Conservation (phyloP, 1,140 invertebrate genomes). For the Archivesica marissinica region DNA sequence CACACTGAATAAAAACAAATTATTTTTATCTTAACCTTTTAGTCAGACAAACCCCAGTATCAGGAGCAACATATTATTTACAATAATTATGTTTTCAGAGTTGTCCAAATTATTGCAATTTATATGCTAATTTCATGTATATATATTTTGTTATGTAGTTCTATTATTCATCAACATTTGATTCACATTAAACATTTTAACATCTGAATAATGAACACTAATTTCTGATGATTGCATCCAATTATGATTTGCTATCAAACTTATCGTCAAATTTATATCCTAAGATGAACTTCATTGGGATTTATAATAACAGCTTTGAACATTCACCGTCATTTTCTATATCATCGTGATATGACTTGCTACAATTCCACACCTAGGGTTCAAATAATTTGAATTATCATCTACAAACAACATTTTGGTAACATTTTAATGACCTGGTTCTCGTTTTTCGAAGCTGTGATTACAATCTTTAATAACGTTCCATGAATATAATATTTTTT, state of each 20-base stretch:
- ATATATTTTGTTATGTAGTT: not conserved
- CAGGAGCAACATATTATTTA: no score
- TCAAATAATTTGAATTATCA: not conserved
- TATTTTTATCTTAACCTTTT: no score
- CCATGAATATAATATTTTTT: no score
- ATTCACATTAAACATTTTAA: not conserved
- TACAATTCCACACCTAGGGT: no score
- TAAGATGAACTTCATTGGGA: not conserved
- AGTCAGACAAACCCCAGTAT: no score
- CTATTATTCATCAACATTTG: not conserved
- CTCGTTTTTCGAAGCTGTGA: no score
- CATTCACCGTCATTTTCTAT: not conserved
- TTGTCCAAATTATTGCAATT: slow-evolving; percentile 3
- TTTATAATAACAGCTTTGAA: not conserved
- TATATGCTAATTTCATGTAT: slow-evolving; percentile 16
- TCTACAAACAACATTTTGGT: not conserved
- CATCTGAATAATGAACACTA: no score
- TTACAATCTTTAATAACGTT: no score
- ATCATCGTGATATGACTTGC: not conserved
- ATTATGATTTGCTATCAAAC: not conserved
- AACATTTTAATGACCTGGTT: not conserved
- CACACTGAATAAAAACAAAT: no score
- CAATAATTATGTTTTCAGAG: not conserved
- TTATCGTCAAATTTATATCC: not conserved
- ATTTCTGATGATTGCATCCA: not conserved